Evolutionary conservation across 2,888 invertebrate genomes (phyloP).

Genomic region (Apantesis nais): DNA sequence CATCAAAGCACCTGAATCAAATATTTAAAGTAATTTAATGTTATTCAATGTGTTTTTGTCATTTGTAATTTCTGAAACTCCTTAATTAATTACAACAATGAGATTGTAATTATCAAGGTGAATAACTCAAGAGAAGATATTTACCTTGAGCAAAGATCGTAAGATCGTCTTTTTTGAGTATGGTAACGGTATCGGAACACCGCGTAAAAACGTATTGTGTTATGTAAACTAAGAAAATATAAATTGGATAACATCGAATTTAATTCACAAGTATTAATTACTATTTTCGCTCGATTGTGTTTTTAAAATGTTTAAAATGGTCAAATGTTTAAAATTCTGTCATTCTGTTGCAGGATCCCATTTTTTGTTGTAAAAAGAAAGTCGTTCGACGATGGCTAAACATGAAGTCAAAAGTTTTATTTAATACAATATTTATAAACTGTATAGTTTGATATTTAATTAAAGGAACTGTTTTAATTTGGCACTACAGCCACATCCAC

Average conservation of each 20-base stretch:
- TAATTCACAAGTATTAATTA: not conserved
- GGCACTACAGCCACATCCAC: too few relatives aligned
- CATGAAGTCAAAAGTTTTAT: too few relatives aligned
- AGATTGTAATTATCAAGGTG: not conserved
- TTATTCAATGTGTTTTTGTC: not conserved
- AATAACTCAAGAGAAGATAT: not conserved
- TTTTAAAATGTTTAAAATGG: not conserved
- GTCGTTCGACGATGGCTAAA: too few relatives aligned
- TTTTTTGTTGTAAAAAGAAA: too few relatives aligned
- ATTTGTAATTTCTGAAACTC: too few relatives aligned
- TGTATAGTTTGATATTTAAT: too few relatives aligned
- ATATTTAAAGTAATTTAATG: slow-evolving; percentile 2
- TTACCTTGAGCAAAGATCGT: not conserved
- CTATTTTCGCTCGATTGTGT: not conserved
- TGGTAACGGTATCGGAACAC: too few relatives aligned
- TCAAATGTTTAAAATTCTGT: not conserved
- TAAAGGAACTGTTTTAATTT: too few relatives aligned
- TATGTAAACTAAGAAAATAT: not conserved
- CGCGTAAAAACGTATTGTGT: not conserved
- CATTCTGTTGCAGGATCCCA: too few relatives aligned
- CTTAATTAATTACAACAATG: too few relatives aligned
- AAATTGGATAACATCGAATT: not conserved
- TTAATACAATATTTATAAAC: too few relatives aligned
- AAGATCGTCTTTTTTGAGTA: not conserved
- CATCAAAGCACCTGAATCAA: not conserved